Conservation (phyloP, 2,888 invertebrate genomes). For the Daptonema setosum region DNA sequence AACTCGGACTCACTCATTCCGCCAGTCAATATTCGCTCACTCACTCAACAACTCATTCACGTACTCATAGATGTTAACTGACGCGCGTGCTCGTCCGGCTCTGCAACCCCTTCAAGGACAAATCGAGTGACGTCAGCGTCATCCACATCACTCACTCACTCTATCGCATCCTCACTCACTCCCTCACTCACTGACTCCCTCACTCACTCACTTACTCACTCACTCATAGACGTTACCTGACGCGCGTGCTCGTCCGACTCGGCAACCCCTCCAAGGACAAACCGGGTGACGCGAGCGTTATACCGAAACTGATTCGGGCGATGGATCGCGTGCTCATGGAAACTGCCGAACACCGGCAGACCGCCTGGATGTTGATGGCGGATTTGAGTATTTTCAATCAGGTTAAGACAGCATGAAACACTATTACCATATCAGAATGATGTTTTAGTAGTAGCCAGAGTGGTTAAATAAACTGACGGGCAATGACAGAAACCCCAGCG, state of each 20-base stretch:
- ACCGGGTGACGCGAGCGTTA: constrained; percentile 11
- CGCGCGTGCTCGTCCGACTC: constrained; percentile 20
- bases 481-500: too few species aligned
- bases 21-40: too few species aligned
- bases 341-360: constrained; percentile 1
- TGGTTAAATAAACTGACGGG: too few species aligned
- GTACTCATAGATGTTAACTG: constrained; percentile 8
- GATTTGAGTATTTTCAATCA: constrained; percentile 10
- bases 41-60: too few species aligned
- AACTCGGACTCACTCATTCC: too few species aligned
- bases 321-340: constrained; percentile 5
- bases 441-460: too few species aligned
- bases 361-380: constrained; percentile 13
- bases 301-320: background rate
- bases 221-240: constrained; percentile 9
- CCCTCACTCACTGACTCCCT: too few species aligned
- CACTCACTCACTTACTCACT: background rate
- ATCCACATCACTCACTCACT: too few species aligned
- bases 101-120: constrained; percentile 17
- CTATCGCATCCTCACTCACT: too few species aligned
- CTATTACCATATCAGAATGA: too few species aligned
- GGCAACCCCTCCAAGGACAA: constrained; percentile 16
- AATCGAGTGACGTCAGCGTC: constrained; percentile 11
- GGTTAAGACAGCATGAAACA: constrained; percentile 2
- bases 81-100: constrained; percentile 20